These are phyloP conservation scores for Acromyrmex echinatior DNA, from an alignment of 1,140 invertebrate genomes.

Conservation along the genomic window DNA sequence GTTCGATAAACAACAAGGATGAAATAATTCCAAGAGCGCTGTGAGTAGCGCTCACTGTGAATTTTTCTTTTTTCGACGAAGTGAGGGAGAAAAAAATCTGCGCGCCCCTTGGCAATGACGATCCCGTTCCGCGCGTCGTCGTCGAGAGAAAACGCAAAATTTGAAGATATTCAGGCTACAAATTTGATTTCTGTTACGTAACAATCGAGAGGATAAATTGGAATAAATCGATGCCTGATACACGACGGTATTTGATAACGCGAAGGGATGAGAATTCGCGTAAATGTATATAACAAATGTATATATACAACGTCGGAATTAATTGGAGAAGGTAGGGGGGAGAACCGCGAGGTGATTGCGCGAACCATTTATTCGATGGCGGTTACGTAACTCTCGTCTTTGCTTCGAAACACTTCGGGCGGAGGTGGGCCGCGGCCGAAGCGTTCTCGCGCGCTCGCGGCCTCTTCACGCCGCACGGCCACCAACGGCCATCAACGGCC, in stretches of 20 bases:
- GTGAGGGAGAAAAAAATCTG: not conserved
- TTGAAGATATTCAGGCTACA: not conserved
- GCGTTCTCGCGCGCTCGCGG: not conserved
- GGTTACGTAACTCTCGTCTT: slow-evolving; percentile 43
- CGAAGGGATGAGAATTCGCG: not conserved
- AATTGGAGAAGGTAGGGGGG: not conserved
- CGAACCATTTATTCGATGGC: not conserved
- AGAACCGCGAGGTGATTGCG: not conserved
- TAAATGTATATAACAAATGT: too few species aligned
- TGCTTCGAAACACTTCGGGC: slow-evolving; percentile 8
- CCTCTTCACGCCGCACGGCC: slow-evolving; percentile 15
- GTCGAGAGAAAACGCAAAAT: not conserved
- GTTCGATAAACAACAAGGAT: too few species aligned
- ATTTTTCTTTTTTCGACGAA: too few species aligned
- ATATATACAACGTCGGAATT: not conserved
- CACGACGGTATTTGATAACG: not conserved
- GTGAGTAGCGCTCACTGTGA: too few species aligned
- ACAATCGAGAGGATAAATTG: slow-evolving; percentile 8
- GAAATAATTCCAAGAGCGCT: too few species aligned
- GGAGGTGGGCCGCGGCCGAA: slow-evolving; percentile 9
- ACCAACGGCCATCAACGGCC: not conserved
- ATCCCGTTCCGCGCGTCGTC: not conserved
- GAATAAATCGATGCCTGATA: not conserved
- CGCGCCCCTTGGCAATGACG: not conserved
- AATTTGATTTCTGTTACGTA: not conserved